A percentile compares a stretch with the other conserved stretches of the same genome.
Conservation (phyloP, 2,797 vertebrate species). For the Pteronotus mesoamericanus region DNA sequence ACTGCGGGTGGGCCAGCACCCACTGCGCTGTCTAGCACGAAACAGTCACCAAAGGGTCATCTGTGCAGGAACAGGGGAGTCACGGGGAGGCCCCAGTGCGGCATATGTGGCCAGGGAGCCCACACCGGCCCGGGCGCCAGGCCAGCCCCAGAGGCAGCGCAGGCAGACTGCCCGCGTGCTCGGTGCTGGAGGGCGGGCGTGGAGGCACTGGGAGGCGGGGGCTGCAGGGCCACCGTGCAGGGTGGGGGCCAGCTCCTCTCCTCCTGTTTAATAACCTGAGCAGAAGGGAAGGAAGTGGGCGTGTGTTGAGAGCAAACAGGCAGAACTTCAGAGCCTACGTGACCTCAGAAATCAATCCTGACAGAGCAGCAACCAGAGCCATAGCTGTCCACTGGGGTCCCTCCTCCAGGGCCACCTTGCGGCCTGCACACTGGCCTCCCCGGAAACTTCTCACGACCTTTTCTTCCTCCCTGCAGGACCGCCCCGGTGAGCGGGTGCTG, state of each 20-base stretch:
- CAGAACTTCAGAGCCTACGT: not conserved
- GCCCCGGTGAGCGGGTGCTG: not conserved
- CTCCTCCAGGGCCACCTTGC: accelerated
- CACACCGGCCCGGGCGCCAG: not conserved
- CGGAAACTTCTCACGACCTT: accelerated
- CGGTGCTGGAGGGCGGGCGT: accelerated
- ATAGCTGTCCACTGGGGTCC: accelerated
- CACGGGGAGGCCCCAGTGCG: accelerated
- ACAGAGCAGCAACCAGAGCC: not conserved
- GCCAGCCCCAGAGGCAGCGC: not conserved
- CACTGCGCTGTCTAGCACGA: too few species aligned
- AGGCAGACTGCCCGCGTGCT: not conserved
- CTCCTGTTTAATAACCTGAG: not conserved
- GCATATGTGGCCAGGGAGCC: not conserved
- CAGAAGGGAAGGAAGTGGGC: not conserved
- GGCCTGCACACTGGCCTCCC: accelerated
- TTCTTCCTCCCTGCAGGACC: slow-evolving; percentile 45
- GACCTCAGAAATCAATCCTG: not conserved
- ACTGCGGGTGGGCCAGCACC: too few species aligned
- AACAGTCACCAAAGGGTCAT: not conserved
- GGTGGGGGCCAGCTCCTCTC: too few species aligned
- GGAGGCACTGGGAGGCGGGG: not conserved
- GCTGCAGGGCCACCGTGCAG: too few species aligned
- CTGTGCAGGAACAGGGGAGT: not conserved
- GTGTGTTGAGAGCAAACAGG: accelerated